Percentiles rank a stretch among this genome's conserved stretches.
Evolutionary conservation across 2,888 invertebrate species (phyloP).

Genomic region (Latrodectus hesperus): DNA sequence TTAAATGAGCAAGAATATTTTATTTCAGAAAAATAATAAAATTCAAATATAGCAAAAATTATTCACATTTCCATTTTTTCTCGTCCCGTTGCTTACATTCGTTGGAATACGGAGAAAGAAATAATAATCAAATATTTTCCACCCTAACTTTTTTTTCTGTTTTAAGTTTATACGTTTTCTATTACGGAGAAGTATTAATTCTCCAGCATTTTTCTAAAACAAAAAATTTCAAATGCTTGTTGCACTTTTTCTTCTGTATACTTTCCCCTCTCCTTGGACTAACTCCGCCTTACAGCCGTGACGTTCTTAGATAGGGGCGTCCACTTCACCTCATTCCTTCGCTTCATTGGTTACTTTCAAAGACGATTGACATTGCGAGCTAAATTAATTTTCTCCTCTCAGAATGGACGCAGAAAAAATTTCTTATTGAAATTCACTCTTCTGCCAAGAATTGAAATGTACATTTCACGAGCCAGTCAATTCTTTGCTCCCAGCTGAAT

Average conservation of each 20-base stretch:
- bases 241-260: conserved; percentile 1
- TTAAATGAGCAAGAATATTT: no score
- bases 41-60: no score
- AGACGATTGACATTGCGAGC: conserved; percentile 11
- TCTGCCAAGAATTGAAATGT: background rate
- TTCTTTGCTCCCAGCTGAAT: background rate
- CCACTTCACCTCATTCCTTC: conserved; percentile 29
- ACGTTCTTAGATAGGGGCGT: conserved; percentile 42
- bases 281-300: conserved; percentile 35
- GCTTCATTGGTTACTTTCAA: conserved; percentile 45
- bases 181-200: no score
- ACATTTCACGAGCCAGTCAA: background rate
- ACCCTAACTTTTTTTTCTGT: no score
- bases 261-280: conserved; percentile 43
- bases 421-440: background rate
- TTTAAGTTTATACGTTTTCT: no score
- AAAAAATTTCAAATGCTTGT: conserved; percentile 6
- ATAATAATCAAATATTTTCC: no score
- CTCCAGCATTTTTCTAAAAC: background rate
- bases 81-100: no score
- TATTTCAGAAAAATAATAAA: no score
- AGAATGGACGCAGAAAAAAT: background rate
- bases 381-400: conserved; percentile 50
- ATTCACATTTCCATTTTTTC: no score
- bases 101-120: no score